These are phyloP conservation scores for Callorhinus ursinus DNA, from an alignment of 2,113 vertebrate species.

Conservation along the genomic window DNA sequence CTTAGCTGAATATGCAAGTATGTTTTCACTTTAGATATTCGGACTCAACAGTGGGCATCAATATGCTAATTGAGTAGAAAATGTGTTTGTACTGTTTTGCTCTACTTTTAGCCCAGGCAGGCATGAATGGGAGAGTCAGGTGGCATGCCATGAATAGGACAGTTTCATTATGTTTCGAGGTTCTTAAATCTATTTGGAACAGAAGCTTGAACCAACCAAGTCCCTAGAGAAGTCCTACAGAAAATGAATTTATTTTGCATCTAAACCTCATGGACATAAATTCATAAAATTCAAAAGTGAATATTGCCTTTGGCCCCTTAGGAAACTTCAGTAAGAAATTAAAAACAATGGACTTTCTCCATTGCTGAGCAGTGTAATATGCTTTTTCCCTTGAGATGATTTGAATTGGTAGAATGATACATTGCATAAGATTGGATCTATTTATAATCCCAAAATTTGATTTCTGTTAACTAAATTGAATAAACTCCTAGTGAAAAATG, in stretches of 20 bases:
- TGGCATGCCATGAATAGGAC: conserved; percentile 34
- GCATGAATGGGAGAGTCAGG: neutral
- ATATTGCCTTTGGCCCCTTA: neutral
- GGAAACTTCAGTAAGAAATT: conserved; percentile 30
- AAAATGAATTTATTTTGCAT: conserved; percentile 60
- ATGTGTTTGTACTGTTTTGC: conserved; percentile 2
- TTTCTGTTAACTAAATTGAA: neutral
- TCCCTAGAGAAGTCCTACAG: conserved; percentile 51
- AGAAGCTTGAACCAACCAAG: conserved; percentile 34
- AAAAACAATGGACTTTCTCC: neutral
- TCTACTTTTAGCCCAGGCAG: conserved; percentile 5
- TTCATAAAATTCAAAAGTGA: conserved; percentile 53
- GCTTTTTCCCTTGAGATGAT: neutral
- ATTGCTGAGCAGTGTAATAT: neutral
- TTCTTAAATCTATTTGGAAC: conserved; percentile 59
- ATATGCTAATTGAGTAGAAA: neutral
- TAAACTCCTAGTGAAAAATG: neutral
- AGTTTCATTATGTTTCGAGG: conserved; percentile 49
- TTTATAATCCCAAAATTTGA: neutral
- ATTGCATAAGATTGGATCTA: neutral
- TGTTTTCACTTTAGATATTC: conserved; percentile 8
- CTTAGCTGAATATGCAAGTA: neutral
- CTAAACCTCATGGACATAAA: conserved; percentile 47
- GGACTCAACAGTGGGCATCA: neutral
- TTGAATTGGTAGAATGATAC: conserved; percentile 21